Base-by-base conservation (phyloP, 1,140 invertebrate genomes). In the Coboldia fuscipes region DNA sequence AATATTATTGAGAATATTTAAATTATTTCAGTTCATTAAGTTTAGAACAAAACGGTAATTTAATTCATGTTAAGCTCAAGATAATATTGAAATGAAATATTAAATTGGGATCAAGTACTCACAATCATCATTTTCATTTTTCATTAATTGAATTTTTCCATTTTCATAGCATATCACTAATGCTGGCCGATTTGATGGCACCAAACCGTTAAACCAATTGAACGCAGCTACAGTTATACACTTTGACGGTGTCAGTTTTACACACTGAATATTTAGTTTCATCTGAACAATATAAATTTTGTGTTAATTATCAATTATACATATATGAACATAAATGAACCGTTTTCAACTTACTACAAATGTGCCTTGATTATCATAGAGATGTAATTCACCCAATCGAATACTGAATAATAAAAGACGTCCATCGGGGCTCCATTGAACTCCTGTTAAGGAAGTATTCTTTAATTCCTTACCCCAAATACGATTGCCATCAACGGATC, bases 381-480 rank as follows among this genome's bases (percentile, higher is more conserved):
- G 57, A 60, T 97, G 89, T 28, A 96, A 65, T 60, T 97, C 85
- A 3, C 90, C 89, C 60, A 68, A 85, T 37, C 68, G 67, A 18
- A 92, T 56, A n/a, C 84, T 84, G 62, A 97, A 93, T 2, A 98
- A 56, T 8, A 98, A 58, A 7, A 88, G 56, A 43, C 83, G 75
- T 14, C 81, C 81, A 58, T 97, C 89, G 1, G 92, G 88, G n/a
- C 90, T 94, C 93, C 94, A 98, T 54, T 93, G 80, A 0, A 88
- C 81, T 0, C 70, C 72, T 19, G 67, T 68, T 2, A 88, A 53
- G 16, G 65, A 66, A 0, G 72, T 63, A 14, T 75, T 75, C 59
- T 92, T 93, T 3, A 97, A 57, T 50, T 97, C 92, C 51, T 96
- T 97, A 2, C 89, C 89, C 90, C 93, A 98, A 14, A 98, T 88